Percentiles rank a stretch among this genome's conserved stretches.
Evolutionary conservation across 2,797 vertebrate species (phyloP).

Genomic region (Tolypeutes matacus): DNA sequence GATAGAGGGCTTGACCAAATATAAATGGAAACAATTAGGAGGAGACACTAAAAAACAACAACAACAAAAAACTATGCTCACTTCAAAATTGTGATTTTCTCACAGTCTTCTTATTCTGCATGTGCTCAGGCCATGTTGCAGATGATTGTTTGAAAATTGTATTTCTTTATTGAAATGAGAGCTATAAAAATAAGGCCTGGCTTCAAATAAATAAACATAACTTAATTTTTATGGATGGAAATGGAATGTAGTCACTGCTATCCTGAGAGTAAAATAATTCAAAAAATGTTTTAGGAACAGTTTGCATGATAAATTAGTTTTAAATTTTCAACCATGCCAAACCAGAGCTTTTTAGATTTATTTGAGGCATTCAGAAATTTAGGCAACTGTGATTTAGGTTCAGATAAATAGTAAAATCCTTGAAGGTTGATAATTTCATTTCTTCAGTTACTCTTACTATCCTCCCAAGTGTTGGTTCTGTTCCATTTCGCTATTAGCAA

Average conservation of each 20-base stretch:
- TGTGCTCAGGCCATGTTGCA: not conserved
- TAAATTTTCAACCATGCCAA: constrained; percentile 17
- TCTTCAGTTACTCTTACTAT: not conserved
- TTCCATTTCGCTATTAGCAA: constrained; percentile 37
- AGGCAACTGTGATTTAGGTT: constrained; percentile 51
- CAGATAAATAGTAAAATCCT: constrained; percentile 17
- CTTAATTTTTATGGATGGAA: constrained; percentile 31
- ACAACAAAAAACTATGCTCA: not conserved
- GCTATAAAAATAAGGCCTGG: constrained; percentile 23
- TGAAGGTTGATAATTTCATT: not conserved
- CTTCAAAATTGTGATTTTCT: not conserved
- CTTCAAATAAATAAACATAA: constrained; percentile 26
- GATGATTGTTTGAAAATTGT: not conserved
- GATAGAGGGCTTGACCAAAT: not conserved
- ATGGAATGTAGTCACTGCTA: constrained; percentile 4
- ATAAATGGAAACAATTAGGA: not conserved
- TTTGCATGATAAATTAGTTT: constrained; percentile 45
- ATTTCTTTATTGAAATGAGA: not conserved
- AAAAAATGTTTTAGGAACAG: not conserved
- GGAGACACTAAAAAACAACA: not conserved
- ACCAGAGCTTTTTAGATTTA: constrained; percentile 26
- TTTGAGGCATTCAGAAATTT: constrained; percentile 26
- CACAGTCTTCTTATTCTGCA: not conserved
- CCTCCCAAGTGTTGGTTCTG: constrained; percentile 45
- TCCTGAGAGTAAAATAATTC: constrained; percentile 56